Evolutionary conservation across 2,888 invertebrate species (phyloP), one percentile per base, ranked within the genome.

Genomic region (Hyposoter dolosus): DNA sequence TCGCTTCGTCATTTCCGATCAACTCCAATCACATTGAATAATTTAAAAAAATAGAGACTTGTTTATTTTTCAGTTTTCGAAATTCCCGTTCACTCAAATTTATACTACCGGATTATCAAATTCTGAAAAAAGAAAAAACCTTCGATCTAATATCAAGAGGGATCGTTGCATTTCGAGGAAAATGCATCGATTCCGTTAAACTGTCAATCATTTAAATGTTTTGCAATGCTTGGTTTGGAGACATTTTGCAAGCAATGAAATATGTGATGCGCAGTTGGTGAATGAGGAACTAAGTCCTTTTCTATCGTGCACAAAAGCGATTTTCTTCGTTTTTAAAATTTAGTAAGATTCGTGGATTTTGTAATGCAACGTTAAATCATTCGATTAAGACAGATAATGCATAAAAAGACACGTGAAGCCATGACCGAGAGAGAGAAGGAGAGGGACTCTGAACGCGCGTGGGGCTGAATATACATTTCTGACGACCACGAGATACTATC

Each of bases 401-500:
- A 66, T 63, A 65, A 32, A 76, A 19, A 76, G 47, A 50, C 66
- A 53, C 32, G 60, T 63, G 45, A 71, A 71, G 43, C 45, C 69
- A 28, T 65, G 81, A 79, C 69, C 45, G 53, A 50, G 75, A 56
- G 65, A n/a, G 3, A 10, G 65, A 65, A 19, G 17, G 65, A 65
- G 35, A 40, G 40, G 35, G 76, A 74, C n/a, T 72, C 35, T 50
- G 71, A 66, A 71, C 43, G 75, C 69, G 65, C 66, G 65, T 82
- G 65, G 66, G 63, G 69, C 63, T 71, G n/a, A 28, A 79, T 72
- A 45, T 53, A 69, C 47, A 76, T 80, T 76, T 40, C 47, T 60
- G 84, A 74, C 81, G 74, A 78, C 76, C 63, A 85, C 28, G 15
- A 89, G 89, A 90, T 90, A 69, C 87, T 89, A 90, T 90, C 90